Evolutionary conservation across 92 coral and sea anemone genomes (phyloP), one percentile per base, ranked within the genome.

Genomic region (Phymanthus crucifer): DNA sequence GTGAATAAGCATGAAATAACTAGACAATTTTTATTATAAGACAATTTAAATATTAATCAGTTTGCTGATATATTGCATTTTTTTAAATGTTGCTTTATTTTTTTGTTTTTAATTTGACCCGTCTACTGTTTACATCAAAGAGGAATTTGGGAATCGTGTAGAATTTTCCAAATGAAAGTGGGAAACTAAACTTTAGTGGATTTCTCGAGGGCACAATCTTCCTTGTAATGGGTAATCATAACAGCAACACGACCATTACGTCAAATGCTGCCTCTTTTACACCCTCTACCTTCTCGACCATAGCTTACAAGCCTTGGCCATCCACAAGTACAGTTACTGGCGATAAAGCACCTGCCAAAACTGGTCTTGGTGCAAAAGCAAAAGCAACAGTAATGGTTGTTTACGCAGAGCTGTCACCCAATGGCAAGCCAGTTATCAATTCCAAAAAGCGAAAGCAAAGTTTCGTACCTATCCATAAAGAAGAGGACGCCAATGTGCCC

Each of bases 361-460:
- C 19, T 48, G 57, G 11, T 48, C 31, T 16, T 4, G 29, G 35
- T 37, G 19, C 29, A 61, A 82, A 82, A 52, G 40, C 80, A 50
- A 82, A 82, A 40, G 79, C 86, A 18, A 73, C 86, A 48, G 72
- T 81, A 7, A 81, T 47, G 34, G 85, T 72, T 27, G 68, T 81
- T 47, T 46, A 6, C 19, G 85, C 85, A 50, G 46, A 81, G 47
- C 31, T 80, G 16, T 69, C 76, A n/a, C 29, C 72, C 12, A 54
- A 65, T 71, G 79, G 85, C 72, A 81, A 81, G 40, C 80, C 80
- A 32, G 67, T 73, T 24, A 70, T 50, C 23, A 45, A 45, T 45
- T 33, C 54, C 21, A 45, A 81, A 26, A 72, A 52, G 18, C 46
- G 56, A 26, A 73, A 61, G 70, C 85, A 81, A 65, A 73, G 72